These are phyloP conservation scores for Rhinogobio ventralis DNA, from an alignment of 2,797 vertebrate genomes.

Conservation along the genomic window DNA sequence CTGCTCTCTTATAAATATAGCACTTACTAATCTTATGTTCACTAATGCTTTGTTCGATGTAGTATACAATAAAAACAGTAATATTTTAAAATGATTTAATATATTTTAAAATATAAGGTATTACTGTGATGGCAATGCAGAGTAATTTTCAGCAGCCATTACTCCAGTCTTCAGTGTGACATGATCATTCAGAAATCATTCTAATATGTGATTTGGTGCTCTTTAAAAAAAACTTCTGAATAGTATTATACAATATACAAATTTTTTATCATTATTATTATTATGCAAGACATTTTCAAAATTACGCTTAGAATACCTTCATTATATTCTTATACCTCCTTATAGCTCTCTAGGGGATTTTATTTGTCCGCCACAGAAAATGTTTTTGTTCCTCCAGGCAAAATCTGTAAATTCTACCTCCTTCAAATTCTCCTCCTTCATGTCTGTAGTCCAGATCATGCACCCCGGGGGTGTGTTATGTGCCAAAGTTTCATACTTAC, in stretches of 20 bases:
- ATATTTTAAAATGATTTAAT: neutral
- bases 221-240: neutral
- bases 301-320: neutral
- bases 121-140: neutral
- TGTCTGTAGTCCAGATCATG: neutral
- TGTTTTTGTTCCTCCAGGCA: too few species aligned
- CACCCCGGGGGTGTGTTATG: neutral
- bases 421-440: neutral
- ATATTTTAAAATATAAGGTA: neutral
- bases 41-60: neutral
- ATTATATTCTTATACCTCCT: neutral
- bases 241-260: neutral
- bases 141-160: too few species aligned
- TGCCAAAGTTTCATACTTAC: neutral
- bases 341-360: neutral
- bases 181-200: too few species aligned
- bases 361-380: neutral
- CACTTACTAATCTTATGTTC: neutral
- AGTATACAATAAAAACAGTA: neutral
- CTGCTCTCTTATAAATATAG: neutral
- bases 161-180: too few species aligned
- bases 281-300: neutral
- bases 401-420: neutral
- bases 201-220: too few species aligned
- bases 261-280: neutral